A percentile compares a stretch with the other conserved stretches of the same genome.
Conservation (phyloP, 2,113 vertebrate genomes). For the Cyanoramphus novaezelandiae region DNA sequence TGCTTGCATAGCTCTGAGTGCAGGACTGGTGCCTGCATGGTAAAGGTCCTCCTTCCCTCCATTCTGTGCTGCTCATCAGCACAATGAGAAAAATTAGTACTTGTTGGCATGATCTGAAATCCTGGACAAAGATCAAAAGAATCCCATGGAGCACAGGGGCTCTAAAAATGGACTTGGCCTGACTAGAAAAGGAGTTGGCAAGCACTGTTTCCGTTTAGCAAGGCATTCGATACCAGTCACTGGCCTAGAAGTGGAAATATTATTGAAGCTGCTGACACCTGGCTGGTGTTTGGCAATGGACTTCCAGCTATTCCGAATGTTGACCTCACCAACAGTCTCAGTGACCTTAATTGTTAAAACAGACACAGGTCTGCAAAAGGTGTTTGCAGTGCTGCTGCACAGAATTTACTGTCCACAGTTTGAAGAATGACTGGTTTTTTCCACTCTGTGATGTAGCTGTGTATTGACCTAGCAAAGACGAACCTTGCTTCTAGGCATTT, state of each 20-base stretch:
- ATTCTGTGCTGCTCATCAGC: background rate
- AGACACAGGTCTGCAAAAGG: background rate
- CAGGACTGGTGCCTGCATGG: background rate
- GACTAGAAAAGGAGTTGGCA: background rate
- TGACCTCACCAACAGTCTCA: background rate
- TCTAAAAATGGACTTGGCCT: background rate
- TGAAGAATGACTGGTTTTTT: background rate
- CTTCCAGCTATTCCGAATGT: background rate
- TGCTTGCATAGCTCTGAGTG: accelerated
- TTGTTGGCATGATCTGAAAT: background rate
- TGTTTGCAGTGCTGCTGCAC: background rate
- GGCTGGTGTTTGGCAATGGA: background rate
- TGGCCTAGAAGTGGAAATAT: background rate
- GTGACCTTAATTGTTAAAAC: background rate
- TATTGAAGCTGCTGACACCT: background rate
- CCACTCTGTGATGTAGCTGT: background rate
- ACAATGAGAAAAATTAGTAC: background rate
- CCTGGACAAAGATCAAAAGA: background rate
- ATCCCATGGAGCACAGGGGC: background rate
- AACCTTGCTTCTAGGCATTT: background rate
- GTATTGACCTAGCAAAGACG: background rate
- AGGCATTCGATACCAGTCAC: background rate
- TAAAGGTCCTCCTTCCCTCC: background rate
- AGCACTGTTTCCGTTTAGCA: background rate
- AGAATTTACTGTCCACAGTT: background rate